Evolutionary conservation across 2,797 vertebrate species (phyloP), one percentile per base, ranked within the genome.

Genomic region (Acipenser ruthenus): DNA sequence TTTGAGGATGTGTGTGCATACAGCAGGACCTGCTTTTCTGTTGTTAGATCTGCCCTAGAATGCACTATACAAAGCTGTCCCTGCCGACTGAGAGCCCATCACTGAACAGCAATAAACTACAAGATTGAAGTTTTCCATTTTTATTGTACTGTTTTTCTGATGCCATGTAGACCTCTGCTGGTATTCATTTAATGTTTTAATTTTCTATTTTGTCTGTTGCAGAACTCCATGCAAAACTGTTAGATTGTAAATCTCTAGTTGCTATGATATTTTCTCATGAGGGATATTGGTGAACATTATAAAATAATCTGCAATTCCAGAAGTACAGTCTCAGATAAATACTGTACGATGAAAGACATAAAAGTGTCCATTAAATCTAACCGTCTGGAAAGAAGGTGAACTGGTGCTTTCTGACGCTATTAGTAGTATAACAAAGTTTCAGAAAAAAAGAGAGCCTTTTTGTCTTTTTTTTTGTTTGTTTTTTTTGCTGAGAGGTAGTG

Each of bases 401-500:
- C 78, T 87, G 77, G 79, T 62, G 60, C 18, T 62, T 62, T 62
- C 60, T 62, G 60, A 37, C 1, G 37, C 37, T 37, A 37, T 18
- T 62, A 37, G 47, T 86, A 73, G 78, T 82, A 37, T 37, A 84
- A 85, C 78, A 85, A 84, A 68, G 74, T 84, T 86, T 84, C 80
- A 84, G 78, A 87, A 89, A 89, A 83, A 49, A 83, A 84, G 37
- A 37, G 37, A 62, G 18, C 82, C 84, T 81, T 70, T 62, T n/a
- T 13, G 10, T 79, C 80, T 77, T 81, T 80, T 82, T 68, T 72
- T 75, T 82, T 77, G 64, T 72, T 69, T 79, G 71, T 68, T 75
- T 67, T 71, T 77, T 78, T 73, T 63, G 74, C 9, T 79, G 82
- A 87, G 94, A 95, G 93, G 93, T 94, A 94, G 92, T 65, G 84